A percentile compares a stretch with the other conserved stretches of the same genome.
Conservation (phyloP, 2,888 invertebrate species). For the Callosobruchus maculatus region DNA sequence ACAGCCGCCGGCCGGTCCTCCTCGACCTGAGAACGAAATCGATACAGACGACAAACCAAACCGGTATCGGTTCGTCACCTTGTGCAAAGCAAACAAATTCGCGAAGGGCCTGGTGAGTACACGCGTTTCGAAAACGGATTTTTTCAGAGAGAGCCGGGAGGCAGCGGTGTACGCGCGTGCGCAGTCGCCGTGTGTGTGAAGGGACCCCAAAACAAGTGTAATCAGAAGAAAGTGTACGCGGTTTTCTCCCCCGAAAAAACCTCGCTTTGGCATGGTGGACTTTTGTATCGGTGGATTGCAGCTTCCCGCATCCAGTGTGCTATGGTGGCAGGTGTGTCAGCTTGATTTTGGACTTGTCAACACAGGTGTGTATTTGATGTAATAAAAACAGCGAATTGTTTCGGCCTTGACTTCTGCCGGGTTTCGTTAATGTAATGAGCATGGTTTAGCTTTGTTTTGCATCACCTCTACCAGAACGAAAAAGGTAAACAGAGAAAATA, state of each 20-base stretch:
- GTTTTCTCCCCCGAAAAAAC: conserved; percentile 27
- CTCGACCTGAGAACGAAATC: neutral
- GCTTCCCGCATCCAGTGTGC: conserved; percentile 12
- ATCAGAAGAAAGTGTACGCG: conserved; percentile 32
- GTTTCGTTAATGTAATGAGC: neutral
- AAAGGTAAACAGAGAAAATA: neutral
- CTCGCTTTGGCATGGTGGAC: conserved; percentile 25
- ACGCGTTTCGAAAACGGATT: neutral
- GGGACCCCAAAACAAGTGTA: conserved; percentile 44
- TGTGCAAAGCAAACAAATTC: neutral
- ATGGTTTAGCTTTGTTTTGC: neutral
- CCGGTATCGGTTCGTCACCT: neutral
- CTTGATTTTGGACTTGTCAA: conserved; percentile 4
- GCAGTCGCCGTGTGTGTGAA: conserved; percentile 12
- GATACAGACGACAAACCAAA: neutral
- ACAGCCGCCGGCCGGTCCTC: neutral
- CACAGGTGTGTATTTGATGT: neutral
- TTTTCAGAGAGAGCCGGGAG: neutral
- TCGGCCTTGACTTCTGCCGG: neutral
- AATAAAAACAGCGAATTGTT: neutral
- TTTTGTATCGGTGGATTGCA: conserved; percentile 18
- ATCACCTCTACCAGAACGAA: neutral
- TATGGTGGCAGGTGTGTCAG: conserved; percentile 24
- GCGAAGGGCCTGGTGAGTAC: neutral
- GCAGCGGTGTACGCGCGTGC: conserved; percentile 27